These are phyloP conservation scores for Spinibarbus caldwelli DNA, from an alignment of 2,797 vertebrate genomes.

Conservation along the genomic window DNA sequence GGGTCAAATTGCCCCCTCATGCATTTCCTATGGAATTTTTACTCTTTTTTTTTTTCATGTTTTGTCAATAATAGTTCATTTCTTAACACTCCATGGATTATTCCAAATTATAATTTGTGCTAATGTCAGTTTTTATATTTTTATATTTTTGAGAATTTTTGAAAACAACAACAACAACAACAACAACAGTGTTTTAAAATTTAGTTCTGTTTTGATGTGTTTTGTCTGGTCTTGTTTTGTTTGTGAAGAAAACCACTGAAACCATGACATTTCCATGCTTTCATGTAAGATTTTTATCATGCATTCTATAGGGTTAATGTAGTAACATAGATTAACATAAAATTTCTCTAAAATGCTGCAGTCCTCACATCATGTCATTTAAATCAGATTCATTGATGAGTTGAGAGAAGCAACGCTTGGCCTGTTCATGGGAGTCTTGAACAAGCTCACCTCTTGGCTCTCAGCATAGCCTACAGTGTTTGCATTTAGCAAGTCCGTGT, in stretches of 20 bases:
- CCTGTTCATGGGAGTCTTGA: conserved; percentile 31
- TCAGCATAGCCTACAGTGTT: conserved; percentile 54
- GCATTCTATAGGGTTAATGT: not conserved
- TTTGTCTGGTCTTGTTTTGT: not conserved
- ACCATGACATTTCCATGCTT: not conserved
- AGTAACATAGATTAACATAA: not conserved
- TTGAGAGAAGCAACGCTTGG: too few species aligned
- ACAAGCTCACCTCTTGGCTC: conserved; percentile 45
- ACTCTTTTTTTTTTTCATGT: not conserved
- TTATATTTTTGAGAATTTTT: not conserved
- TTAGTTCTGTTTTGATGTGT: not conserved
- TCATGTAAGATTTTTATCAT: not conserved
- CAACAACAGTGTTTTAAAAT: not conserved
- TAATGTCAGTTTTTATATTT: not conserved
- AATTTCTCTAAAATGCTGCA: not conserved
- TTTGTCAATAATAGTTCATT: not conserved
- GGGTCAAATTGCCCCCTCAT: not conserved
- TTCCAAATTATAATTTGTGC: not conserved
- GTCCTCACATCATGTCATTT: conserved; percentile 36
- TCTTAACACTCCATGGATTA: not conserved
- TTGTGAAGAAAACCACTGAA: not conserved
- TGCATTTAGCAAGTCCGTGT: conserved; percentile 54
- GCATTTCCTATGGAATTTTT: not conserved
- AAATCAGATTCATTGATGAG: conserved; percentile 39
- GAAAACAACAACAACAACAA: too few species aligned